Conservation (phyloP, 2,797 vertebrate species). For the Siniperca scherzeri region DNA sequence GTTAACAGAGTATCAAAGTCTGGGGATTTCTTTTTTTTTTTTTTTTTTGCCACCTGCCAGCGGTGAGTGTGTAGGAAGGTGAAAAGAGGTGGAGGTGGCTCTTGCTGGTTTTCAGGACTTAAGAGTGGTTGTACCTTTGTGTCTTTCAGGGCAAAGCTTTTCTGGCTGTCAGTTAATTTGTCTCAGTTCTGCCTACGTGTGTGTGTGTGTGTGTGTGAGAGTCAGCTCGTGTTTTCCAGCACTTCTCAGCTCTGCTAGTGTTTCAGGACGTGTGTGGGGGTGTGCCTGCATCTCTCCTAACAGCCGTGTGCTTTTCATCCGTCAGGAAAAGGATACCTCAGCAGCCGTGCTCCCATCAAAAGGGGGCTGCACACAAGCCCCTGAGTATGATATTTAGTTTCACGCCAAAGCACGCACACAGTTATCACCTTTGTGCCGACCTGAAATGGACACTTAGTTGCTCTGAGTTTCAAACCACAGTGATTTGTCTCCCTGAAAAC, state of each 20-base stretch:
- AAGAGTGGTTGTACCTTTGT: slow-evolving; percentile 10
- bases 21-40: slow-evolving; percentile 58
- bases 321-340: slow-evolving; percentile 78
- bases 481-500: slow-evolving; percentile 67
- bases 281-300: slow-evolving; percentile 52
- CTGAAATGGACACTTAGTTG: slow-evolving; percentile 78
- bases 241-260: slow-evolving; percentile 48
- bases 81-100: slow-evolving; percentile 61
- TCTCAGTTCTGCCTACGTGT: slow-evolving; percentile 10
- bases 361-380: slow-evolving; percentile 65
- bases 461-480: slow-evolving; percentile 56
- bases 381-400: slow-evolving; percentile 72
- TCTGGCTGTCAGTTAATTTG: slow-evolving; percentile 38
- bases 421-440: slow-evolving; percentile 76
- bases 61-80: slow-evolving; percentile 62
- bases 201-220: slow-evolving; percentile 5
- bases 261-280: slow-evolving; percentile 66
- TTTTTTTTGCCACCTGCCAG: slow-evolving; percentile 72
- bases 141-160: slow-evolving; percentile 33
- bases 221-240: slow-evolving; percentile 32
- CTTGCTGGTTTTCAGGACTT: slow-evolving; percentile 45
- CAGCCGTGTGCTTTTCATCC: slow-evolving; percentile 77
- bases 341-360: slow-evolving; percentile 77
- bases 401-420: slow-evolving; percentile 69
- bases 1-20: slow-evolving; percentile 83